These are phyloP conservation scores for Sciurus vulgaris DNA, from an alignment of 2,797 vertebrate species.

Conservation along the genomic window DNA sequence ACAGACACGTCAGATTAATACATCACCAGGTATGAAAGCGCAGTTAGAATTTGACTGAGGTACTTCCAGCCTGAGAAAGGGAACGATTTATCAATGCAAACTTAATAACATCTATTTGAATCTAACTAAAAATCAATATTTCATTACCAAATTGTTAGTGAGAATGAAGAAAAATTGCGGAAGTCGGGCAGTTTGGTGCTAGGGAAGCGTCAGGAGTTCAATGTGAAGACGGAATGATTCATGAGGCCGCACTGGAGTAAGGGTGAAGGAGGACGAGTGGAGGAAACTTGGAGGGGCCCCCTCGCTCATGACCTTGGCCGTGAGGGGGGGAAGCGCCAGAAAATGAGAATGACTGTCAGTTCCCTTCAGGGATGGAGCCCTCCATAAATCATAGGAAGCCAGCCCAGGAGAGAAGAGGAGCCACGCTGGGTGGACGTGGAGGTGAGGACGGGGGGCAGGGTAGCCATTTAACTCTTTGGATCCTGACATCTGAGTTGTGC, in stretches of 20 bases:
- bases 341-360: slow-evolving; percentile 96
- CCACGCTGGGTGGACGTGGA: slow-evolving; percentile 63
- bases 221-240: slow-evolving; percentile 99
- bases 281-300: slow-evolving; percentile 92
- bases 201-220: slow-evolving; percentile 95
- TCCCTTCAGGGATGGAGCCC: slow-evolving; percentile 92
- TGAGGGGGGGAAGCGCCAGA: slow-evolving; percentile 89
- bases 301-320: slow-evolving; percentile 95
- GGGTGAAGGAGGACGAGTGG: slow-evolving; percentile 90
- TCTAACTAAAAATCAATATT: slow-evolving; percentile 99
- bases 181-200: slow-evolving; percentile 95
- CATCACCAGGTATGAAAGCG: slow-evolving; percentile 92
- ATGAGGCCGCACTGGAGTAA: slow-evolving; percentile 92
- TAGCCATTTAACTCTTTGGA: slow-evolving; percentile 85
- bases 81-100: slow-evolving; percentile 99
- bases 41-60: slow-evolving; percentile 93
- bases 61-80: slow-evolving; percentile 92
- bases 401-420: slow-evolving; percentile 84
- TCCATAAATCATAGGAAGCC: slow-evolving; percentile 93
- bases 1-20: slow-evolving; percentile 92
- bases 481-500: slow-evolving; percentile 67
- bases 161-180: slow-evolving; percentile 99
- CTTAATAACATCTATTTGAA: slow-evolving; percentile 99
- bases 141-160: slow-evolving; percentile 99
- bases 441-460: slow-evolving; percentile 50